Conservation (phyloP, 2,797 vertebrate species). For the Remorina albescens region DNA sequence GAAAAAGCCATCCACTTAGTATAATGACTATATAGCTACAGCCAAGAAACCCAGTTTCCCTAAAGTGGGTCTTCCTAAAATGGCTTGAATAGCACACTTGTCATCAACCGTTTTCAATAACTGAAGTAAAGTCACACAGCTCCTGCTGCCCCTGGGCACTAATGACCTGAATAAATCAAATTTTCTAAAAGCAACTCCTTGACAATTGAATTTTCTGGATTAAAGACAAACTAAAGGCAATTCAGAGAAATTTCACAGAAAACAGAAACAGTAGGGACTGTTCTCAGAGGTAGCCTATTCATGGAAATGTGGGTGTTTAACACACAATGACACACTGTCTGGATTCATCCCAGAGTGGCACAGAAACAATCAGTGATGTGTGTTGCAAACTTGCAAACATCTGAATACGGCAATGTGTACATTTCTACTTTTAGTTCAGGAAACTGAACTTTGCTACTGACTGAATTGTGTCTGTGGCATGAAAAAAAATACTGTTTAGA, state of each 20-base stretch:
- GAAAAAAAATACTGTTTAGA: not conserved
- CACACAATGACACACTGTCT: constrained; percentile 70
- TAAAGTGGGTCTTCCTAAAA: not conserved
- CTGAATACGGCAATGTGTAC: constrained; percentile 36
- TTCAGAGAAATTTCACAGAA: constrained; percentile 37
- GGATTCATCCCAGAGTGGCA: constrained; percentile 43
- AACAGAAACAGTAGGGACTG: constrained; percentile 54
- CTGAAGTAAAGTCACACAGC: not conserved
- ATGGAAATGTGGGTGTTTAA: constrained; percentile 41
- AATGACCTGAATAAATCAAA: constrained; percentile 42
- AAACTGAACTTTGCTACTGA: constrained; percentile 3
- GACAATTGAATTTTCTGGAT: constrained; percentile 53
- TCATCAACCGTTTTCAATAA: not conserved
- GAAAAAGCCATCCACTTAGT: not conserved
- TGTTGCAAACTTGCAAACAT: constrained; percentile 27
- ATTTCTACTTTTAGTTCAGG: constrained; percentile 8
- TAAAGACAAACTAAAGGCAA: constrained; percentile 43
- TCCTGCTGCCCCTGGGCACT: not conserved
- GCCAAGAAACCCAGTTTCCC: not conserved
- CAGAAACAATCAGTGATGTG: constrained; percentile 53
- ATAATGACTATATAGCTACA: not conserved
- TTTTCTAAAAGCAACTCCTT: constrained; percentile 54
- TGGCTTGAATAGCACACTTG: not conserved
- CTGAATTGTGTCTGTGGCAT: not conserved
- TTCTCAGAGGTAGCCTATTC: constrained; percentile 38